A percentile compares a stretch with the other conserved stretches of the same genome.
Conservation (phyloP, 1,140 invertebrate genomes). For the Macrosteles quadrilineatus region DNA sequence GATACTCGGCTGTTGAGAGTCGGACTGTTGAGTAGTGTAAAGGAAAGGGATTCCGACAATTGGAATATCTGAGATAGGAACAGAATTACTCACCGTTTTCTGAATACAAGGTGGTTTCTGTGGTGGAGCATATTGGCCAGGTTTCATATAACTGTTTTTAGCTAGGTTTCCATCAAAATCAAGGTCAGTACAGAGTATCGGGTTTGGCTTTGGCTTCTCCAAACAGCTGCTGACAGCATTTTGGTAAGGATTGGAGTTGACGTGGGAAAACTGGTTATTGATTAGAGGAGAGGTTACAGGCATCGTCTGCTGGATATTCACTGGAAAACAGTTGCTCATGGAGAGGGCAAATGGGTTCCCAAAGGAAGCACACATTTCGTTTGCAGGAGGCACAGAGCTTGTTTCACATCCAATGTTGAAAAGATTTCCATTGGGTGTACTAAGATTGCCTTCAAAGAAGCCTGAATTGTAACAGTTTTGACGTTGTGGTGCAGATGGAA, state of each 20-base stretch:
- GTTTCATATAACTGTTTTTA: constrained; percentile 15
- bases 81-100: neutral
- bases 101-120: constrained; percentile 1
- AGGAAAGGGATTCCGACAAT: constrained; percentile 16
- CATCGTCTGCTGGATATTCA: neutral
- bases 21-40: neutral
- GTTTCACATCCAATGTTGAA: too few species aligned
- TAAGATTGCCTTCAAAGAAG: too few species aligned
- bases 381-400: too few species aligned
- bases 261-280: neutral
- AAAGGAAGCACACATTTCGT: neutral
- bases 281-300: neutral
- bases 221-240: neutral
- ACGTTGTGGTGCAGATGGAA: too few species aligned
- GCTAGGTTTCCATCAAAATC: neutral
- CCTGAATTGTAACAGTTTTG: too few species aligned
- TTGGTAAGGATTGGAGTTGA: neutral
- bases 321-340: neutral
- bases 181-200: neutral
- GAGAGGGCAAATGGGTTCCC: neutral
- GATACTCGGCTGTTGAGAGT: neutral
- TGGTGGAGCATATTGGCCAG: neutral
- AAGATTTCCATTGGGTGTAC: too few species aligned
- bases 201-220: neutral
- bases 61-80: constrained; percentile 15